Evolutionary conservation across 2,797 vertebrate species (phyloP).

Genomic region (Catamblyrhynchus diadema): DNA sequence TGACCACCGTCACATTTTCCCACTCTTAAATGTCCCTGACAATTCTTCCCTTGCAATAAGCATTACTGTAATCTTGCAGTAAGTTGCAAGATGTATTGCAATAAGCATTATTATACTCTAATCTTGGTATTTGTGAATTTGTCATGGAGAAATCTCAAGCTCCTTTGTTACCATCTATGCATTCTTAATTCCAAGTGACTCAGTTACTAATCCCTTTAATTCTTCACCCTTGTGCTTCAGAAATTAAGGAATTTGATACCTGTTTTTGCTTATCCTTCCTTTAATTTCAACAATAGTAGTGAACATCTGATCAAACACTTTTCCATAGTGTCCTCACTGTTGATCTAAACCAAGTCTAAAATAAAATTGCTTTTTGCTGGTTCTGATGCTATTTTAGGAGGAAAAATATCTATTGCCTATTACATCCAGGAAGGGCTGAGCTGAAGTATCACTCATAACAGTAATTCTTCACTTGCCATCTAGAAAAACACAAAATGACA

Average conservation of each 20-base stretch:
- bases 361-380: neutral
- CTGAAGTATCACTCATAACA: neutral
- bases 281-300: neutral
- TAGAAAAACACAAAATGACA: constrained; percentile 1
- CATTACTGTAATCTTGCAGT: neutral
- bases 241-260: neutral
- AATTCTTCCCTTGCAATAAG: neutral
- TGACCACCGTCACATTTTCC: neutral
- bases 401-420: neutral
- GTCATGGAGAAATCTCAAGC: neutral
- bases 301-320: neutral
- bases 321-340: neutral
- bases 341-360: neutral
- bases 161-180: neutral
- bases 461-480: neutral
- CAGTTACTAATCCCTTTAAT: neutral
- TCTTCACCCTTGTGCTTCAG: neutral
- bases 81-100: neutral
- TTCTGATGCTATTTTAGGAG: neutral
- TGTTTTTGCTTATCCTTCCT: neutral
- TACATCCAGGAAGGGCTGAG: neutral
- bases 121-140: neutral
- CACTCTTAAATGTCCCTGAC: neutral
- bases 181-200: neutral
- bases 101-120: neutral